Percentiles rank a stretch among this genome's conserved stretches.
phyloP scores from a whole-genome alignment of 2,797 vertebrate species.

The Stomatorhinus walkeri region DNA sequence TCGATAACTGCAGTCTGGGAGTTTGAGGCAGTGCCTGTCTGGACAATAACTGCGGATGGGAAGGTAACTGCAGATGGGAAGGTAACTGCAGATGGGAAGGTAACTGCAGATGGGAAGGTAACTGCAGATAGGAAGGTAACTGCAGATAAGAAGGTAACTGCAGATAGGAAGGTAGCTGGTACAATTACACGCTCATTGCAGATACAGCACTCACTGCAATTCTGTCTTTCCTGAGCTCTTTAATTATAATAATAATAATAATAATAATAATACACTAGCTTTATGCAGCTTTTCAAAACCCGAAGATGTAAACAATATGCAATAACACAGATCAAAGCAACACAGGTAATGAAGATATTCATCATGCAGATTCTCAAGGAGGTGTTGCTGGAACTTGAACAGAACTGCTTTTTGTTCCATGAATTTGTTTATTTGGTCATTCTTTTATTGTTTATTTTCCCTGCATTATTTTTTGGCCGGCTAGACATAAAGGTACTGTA shows the following conservation, averaged over 20 bases:
- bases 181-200: background rate
- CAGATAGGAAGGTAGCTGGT: background rate
- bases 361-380: background rate
- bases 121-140: too few species aligned
- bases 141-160: background rate
- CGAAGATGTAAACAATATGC: background rate
- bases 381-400: background rate
- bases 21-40: background rate
- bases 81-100: background rate
- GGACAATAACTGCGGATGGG: background rate
- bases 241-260: background rate
- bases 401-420: background rate
- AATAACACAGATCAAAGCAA: background rate
- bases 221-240: background rate
- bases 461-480: background rate
- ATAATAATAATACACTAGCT: background rate
- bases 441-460: background rate
- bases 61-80: background rate
- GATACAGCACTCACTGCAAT: background rate
- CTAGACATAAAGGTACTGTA: background rate
- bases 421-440: background rate
- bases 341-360: background rate
- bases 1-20: background rate
- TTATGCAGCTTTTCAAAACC: background rate
- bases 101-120: background rate